phyloP scores from a whole-genome alignment of 2,888 invertebrate species.

The Zhuqinia jingwanae region DNA sequence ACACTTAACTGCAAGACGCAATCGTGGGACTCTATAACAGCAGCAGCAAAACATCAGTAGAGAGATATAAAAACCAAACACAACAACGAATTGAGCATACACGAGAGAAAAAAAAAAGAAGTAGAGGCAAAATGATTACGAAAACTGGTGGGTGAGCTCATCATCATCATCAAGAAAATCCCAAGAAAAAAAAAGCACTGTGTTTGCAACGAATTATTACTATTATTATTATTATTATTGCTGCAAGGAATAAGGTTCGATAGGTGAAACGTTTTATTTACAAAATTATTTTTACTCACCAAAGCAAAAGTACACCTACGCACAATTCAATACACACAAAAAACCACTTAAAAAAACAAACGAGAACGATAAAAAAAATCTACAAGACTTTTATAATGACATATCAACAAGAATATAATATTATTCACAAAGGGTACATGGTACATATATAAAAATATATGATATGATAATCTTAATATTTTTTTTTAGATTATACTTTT shows the following conservation, averaged over 20 bases:
- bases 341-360: neutral
- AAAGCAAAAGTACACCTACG: neutral
- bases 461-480: neutral
- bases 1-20: slow-evolving; percentile 7
- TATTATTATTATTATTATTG: too few relatives aligned
- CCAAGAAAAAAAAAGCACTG: neutral
- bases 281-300: slow-evolving; percentile 8
- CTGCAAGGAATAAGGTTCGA: neutral
- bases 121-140: slow-evolving; percentile 8
- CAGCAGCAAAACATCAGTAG: too few relatives aligned
- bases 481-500: neutral
- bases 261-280: neutral
- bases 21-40: slow-evolving; percentile 33
- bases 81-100: slow-evolving; percentile 20
- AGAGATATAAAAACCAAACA: slow-evolving; percentile 3
- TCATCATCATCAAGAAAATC: neutral
- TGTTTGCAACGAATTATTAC: neutral
- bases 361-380: neutral
- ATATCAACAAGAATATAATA: neutral
- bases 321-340: neutral
- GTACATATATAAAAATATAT: neutral
- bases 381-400: neutral
- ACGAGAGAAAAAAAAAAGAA: neutral
- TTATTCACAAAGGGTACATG: neutral
- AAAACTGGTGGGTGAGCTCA: slow-evolving; percentile 2